These are phyloP conservation scores for Teleogryllus occipitalis DNA, from an alignment of 1,140 invertebrate species.

Conservation along the genomic window DNA sequence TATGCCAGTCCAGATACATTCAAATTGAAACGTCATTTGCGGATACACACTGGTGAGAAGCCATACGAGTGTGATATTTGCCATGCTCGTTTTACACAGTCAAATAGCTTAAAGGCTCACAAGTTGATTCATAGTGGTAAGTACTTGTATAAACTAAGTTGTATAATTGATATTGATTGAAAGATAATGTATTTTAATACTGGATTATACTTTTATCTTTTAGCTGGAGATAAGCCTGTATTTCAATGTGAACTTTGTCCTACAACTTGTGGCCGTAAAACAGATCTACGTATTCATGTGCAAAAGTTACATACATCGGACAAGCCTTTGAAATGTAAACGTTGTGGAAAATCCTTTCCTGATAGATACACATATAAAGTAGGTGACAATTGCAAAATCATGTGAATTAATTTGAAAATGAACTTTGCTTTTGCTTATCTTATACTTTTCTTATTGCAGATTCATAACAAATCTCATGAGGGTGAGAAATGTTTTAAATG, in stretches of 20 bases:
- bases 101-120: conserved; percentile 90
- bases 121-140: conserved; percentile 88
- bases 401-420: neutral
- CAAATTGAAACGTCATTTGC: conserved; percentile 88
- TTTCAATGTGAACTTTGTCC: conserved; percentile 94
- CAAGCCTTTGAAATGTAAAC: conserved; percentile 82
- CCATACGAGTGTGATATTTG: conserved; percentile 93
- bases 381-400: conserved; percentile 17
- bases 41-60: conserved; percentile 91
- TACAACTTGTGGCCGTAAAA: conserved; percentile 92
- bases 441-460: conserved; percentile 31
- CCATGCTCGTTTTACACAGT: conserved; percentile 87
- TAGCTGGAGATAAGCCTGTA: conserved; percentile 84
- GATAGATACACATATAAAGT: conserved; percentile 61
- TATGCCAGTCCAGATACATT: conserved; percentile 97
- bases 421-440: neutral
- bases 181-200: neutral
- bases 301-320: conserved; percentile 94
- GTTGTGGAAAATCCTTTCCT: conserved; percentile 87
- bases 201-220: conserved; percentile 28
- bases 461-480: conserved; percentile 82
- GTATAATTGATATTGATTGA: no score
- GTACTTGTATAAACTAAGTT: conserved; percentile 25
- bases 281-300: conserved; percentile 91
- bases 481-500: conserved; percentile 97